phyloP scores from a whole-genome alignment of 2,797 vertebrate genomes.

The Glossophaga mutica region DNA sequence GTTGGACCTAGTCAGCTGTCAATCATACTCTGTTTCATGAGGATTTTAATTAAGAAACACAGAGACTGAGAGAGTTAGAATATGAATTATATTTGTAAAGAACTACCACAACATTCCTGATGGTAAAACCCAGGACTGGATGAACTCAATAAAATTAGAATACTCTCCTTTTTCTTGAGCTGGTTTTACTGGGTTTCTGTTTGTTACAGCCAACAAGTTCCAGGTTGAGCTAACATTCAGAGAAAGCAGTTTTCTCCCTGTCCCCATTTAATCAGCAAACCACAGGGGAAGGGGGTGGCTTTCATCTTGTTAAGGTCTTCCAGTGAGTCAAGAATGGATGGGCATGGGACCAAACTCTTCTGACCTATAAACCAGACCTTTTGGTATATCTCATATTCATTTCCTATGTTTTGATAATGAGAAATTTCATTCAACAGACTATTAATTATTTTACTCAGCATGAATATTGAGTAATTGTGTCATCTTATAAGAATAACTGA shows the following conservation, averaged over 20 bases:
- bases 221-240: background rate
- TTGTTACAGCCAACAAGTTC: background rate
- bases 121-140: background rate
- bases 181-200: background rate
- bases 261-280: background rate
- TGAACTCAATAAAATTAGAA: background rate
- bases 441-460: conserved; percentile 47
- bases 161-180: background rate
- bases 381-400: background rate
- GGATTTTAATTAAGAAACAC: background rate
- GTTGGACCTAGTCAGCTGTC: background rate
- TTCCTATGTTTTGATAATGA: background rate
- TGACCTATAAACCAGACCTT: background rate
- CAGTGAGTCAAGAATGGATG: background rate
- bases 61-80: background rate
- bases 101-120: background rate
- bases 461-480: background rate
- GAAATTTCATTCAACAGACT: background rate
- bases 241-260: background rate
- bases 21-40: background rate
- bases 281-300: accelerated
- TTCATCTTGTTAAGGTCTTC: background rate
- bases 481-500: background rate
- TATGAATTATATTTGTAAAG: background rate
- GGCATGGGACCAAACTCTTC: background rate